Evolutionary conservation across 2,888 invertebrate species (phyloP).

Genomic region (Andrena bicolor): DNA sequence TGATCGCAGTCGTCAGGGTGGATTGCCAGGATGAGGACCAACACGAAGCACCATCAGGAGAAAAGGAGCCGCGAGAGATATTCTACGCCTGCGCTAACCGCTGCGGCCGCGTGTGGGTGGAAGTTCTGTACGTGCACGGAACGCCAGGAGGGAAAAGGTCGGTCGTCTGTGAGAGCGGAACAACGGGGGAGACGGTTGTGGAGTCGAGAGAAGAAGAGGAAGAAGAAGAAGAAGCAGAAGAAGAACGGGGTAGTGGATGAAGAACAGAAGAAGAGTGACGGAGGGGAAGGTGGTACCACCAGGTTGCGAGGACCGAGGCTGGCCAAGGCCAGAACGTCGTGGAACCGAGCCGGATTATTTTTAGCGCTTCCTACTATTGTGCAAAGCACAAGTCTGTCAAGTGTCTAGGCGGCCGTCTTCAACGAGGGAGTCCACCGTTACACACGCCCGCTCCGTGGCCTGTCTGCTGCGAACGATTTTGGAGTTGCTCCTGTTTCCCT

Average conservation of each 20-base stretch:
- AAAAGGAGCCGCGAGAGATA: constrained; percentile 30
- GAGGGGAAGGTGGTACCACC: constrained; percentile 59
- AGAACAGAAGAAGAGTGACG: constrained; percentile 8
- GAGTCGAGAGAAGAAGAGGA: constrained; percentile 2
- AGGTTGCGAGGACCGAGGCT: constrained; percentile 75
- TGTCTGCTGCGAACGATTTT: constrained; percentile 36
- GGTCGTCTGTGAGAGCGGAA: constrained; percentile 33
- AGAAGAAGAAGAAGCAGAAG: constrained; percentile 23
- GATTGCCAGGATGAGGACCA: constrained; percentile 1
- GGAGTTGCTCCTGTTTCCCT: constrained; percentile 7
- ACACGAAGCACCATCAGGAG: neutral
- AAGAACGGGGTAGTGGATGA: constrained; percentile 27
- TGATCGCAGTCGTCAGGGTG: constrained; percentile 4
- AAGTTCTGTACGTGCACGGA: constrained; percentile 21
- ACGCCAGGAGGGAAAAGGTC: constrained; percentile 25
- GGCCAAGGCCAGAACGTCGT: constrained; percentile 76
- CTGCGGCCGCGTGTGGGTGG: constrained; percentile 44
- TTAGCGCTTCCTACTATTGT: constrained; percentile 80
- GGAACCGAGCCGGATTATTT: constrained; percentile 73
- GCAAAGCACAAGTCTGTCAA: constrained; percentile 78
- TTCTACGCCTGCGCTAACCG: constrained; percentile 23
- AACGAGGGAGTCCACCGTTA: constrained; percentile 66
- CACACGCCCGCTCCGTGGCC: constrained; percentile 28
- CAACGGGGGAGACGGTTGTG: constrained; percentile 1
- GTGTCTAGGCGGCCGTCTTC: constrained; percentile 73